Evolutionary conservation across 1,140 invertebrate species (phyloP).

Genomic region (Varroa destructor): DNA sequence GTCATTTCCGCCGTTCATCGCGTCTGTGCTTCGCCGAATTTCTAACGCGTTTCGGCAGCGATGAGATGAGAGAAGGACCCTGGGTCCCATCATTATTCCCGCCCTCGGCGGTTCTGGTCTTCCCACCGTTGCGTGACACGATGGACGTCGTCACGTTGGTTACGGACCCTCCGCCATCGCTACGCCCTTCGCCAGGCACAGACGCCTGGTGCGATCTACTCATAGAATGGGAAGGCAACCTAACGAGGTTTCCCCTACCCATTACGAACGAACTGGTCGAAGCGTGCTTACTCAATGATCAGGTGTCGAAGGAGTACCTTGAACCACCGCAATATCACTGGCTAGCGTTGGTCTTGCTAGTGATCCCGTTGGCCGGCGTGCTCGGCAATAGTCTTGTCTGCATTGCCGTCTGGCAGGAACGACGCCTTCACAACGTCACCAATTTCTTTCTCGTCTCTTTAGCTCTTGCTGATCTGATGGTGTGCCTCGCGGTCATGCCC

Average conservation of each 20-base stretch:
- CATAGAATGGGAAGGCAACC: slow-evolving; percentile 17
- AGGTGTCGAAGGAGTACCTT: slow-evolving; percentile 11
- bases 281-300: slow-evolving; percentile 11
- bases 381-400: slow-evolving; percentile 83
- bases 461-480: slow-evolving; percentile 79
- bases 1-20: too few species aligned
- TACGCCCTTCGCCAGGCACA: not conserved
- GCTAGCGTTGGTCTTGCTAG: slow-evolving; percentile 54
- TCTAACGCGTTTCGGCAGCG: too few species aligned
- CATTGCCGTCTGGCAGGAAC: slow-evolving; percentile 66
- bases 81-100: too few species aligned
- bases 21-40: too few species aligned
- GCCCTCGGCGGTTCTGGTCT: too few species aligned
- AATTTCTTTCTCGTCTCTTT: slow-evolving; percentile 87
- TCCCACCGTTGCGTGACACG: too few species aligned
- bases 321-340: slow-evolving; percentile 48
- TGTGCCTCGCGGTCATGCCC: slow-evolving; percentile 78
- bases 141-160: too few species aligned
- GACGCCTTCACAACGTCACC: slow-evolving; percentile 74
- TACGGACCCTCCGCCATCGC: not conserved
- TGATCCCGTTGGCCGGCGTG: slow-evolving; percentile 64
- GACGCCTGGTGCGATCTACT: slow-evolving; percentile 22
- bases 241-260: not conserved
- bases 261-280: slow-evolving; percentile 17
- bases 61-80: too few species aligned